Base-by-base conservation (phyloP, 2,797 vertebrate species). In the Peromyscus aztecus region DNA sequence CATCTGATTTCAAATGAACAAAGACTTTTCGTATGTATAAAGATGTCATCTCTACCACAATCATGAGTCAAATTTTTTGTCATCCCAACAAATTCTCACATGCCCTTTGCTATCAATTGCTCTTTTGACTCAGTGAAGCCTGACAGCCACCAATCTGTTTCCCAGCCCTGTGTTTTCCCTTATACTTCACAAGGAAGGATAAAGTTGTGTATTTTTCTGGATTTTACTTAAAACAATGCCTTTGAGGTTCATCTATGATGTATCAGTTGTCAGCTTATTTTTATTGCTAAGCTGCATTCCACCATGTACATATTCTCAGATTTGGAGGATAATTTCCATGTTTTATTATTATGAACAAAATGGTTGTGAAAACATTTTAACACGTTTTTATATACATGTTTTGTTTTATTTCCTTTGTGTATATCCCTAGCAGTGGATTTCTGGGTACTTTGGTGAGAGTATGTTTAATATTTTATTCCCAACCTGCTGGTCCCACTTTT, bases 11-110 rank as follows among this genome's bases (percentile, higher is more conserved):
- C 29, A 82, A 69, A 31, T 11, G n/a, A 82, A 43, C 86, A 55
- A n/a, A 75, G 6, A 75, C 81, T 73, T 94, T 21, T 89, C 49
- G 63, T 40, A 77, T 43, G 19, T 71, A 40, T 71, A 46, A 21
- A 85, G 43, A n/a, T 93, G 40, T 46, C 85, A 78, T 57, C 9
- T 27, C n/a, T 67, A 55, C 31, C 81, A 67, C 14, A 89, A 23
- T 78, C 40, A 63, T 3, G 7, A 84, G 34, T 67, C 6, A 14
- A 94, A 43, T 69, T 69, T 87, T 81, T 16, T 23, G 63, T 91
- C 77, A 95, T 55, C 59, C 43, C 34, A 82, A 24, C n/a, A 92
- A 95, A 37, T 80, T 86, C 27, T 95, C 63, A 49, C 2, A 63
- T 49, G 43, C 4, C 7, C n/a, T 31, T 83, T 37, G 65, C 24